Evolutionary conservation across 2,113 vertebrate species (phyloP).

Genomic region (Sula dactylatra): DNA sequence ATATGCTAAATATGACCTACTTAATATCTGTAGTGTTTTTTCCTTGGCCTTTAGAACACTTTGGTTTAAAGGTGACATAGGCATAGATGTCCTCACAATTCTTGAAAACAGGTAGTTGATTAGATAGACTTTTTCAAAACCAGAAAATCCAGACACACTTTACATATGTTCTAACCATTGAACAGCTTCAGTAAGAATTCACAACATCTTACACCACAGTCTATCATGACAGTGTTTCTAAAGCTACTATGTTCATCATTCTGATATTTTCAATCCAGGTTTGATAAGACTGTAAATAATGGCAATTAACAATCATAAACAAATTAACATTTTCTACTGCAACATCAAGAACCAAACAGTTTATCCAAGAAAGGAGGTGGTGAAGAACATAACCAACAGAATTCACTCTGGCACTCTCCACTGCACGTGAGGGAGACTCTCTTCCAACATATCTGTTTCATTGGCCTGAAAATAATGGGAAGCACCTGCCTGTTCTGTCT

Average conservation of each 20-base stretch:
- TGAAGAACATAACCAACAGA: background rate
- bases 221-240: background rate
- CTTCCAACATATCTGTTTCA: background rate
- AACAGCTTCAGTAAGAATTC: background rate
- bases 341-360: background rate
- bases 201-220: background rate
- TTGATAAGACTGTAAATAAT: background rate
- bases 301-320: background rate
- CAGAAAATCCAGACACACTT: background rate
- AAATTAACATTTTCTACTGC: background rate
- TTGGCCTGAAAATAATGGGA: background rate
- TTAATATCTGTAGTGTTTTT: background rate
- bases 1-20: background rate
- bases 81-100: background rate
- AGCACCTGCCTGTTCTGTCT: background rate
- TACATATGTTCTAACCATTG: background rate
- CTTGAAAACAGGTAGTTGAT: background rate
- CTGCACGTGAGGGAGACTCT: background rate
- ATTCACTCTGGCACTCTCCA: background rate
- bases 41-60: background rate
- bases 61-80: background rate
- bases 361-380: background rate
- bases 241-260: background rate
- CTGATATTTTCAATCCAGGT: background rate
- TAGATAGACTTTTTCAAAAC: background rate